These are phyloP conservation scores for Tautogolabrus adspersus DNA, from an alignment of 2,113 vertebrate genomes.

Conservation along the genomic window DNA sequence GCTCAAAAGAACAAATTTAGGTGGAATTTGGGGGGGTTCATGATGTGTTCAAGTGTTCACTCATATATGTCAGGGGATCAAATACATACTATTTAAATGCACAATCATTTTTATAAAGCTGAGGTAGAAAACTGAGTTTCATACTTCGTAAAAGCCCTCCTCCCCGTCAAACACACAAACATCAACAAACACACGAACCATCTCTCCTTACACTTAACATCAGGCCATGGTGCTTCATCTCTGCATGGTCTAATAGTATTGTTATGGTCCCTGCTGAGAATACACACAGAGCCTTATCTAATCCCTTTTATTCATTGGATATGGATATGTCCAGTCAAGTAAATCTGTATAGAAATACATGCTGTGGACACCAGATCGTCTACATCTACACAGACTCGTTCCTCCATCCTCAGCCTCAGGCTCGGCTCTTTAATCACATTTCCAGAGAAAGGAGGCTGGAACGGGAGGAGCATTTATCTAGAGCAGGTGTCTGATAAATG, in stretches of 20 bases:
- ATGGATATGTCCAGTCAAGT: constrained; percentile 22
- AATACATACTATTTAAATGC: no score
- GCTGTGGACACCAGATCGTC: constrained; percentile 27
- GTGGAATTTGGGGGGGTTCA: no score
- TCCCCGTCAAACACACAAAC: constrained; percentile 9
- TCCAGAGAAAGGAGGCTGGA: constrained; percentile 53
- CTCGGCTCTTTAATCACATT: constrained; percentile 63
- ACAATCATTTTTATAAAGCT: background rate
- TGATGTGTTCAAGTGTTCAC: no score
- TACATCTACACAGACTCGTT: constrained; percentile 33
- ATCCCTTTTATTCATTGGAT: constrained; percentile 52
- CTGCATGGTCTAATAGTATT: constrained; percentile 47
- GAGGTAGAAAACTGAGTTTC: background rate
- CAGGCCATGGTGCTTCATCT: constrained; percentile 42
- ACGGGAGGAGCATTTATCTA: constrained; percentile 42
- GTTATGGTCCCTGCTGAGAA: constrained; percentile 55
- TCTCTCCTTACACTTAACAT: constrained; percentile 1
- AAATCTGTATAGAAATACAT: constrained; percentile 25
- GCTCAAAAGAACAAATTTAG: no score
- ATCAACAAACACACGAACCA: constrained; percentile 27
- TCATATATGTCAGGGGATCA: no score
- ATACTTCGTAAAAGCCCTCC: background rate
- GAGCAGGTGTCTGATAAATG: constrained; percentile 64
- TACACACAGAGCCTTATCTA: constrained; percentile 47
- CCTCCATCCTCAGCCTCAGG: constrained; percentile 29